These are phyloP conservation scores for Iguana delicatissima DNA, from an alignment of 2,797 vertebrate genomes.

Conservation along the genomic window DNA sequence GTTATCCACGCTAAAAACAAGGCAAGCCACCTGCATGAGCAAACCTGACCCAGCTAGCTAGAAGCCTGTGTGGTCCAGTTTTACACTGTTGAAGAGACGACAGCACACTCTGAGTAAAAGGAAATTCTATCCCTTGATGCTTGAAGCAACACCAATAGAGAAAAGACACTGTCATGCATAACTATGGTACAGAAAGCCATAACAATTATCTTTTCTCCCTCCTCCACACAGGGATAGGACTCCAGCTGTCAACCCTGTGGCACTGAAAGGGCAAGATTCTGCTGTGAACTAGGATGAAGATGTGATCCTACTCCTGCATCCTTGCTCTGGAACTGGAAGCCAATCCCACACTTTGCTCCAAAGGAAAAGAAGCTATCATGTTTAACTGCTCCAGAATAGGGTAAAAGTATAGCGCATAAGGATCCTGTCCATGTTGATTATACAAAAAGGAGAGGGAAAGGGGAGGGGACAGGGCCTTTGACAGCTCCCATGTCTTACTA, in stretches of 20 bases:
- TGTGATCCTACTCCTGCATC: not conserved
- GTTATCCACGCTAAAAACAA: not conserved
- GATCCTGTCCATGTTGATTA: not conserved
- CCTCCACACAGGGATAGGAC: not conserved
- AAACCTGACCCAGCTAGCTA: not conserved
- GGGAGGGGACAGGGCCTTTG: not conserved
- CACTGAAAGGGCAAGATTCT: not conserved
- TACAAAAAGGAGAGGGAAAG: too few relatives aligned
- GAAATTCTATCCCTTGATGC: not conserved
- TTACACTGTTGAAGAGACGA: not conserved
- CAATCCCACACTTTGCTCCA: not conserved
- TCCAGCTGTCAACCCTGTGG: not conserved
- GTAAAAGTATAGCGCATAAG: not conserved
- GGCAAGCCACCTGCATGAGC: not conserved
- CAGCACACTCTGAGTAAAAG: not conserved
- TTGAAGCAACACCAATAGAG: not conserved
- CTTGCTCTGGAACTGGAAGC: not conserved
- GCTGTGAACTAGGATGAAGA: not conserved
- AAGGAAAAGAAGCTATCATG: not conserved
- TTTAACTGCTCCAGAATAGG: not conserved
- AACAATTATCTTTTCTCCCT: not conserved
- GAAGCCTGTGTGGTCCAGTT: not conserved
- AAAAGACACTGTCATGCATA: not conserved
- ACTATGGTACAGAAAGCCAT: too few relatives aligned
- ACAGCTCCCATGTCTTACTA: not conserved